Evolutionary conservation across 2,888 invertebrate genomes (phyloP), one percentile per base, ranked within the genome.

Genomic region (Drymonia ruficornis): DNA sequence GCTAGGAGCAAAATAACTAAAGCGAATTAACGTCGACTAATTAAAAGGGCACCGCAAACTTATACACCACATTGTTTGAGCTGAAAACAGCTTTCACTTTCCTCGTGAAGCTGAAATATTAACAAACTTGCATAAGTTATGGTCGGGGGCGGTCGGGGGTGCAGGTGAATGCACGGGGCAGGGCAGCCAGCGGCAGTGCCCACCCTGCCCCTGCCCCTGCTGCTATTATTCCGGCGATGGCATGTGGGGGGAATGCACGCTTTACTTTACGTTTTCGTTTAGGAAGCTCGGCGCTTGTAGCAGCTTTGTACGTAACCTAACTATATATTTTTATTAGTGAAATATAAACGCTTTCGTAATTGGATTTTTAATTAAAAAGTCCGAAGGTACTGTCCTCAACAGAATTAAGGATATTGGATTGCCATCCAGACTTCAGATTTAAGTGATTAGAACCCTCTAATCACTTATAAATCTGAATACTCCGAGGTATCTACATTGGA

Each of bases 41-140:
- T 36, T 36, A 36, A 36, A 63, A 65, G 63, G 15, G 23, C 13
- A 63, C 58, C 55, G 58, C 70, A 65, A 49, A 65, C 57, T 63
- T 56, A 63, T 58, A 58, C 64, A 51, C 34, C 18, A 16, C 43
- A 52, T 59, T 67, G 67, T 71, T 71, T 56, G 58, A 57, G 65
- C 66, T 55, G 61, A 66, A 78, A 76, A 72, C 74, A 67, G 87
- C 89, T 89, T 84, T 90, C 84, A 87, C 89, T 89, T 89, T 89
- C 84, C 78, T 80, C 74, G 79, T 70, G 69, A 59, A 44, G 65
- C 73, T 89, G 81, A 88, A 90, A 89, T 89, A 88, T 90, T 89
- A 88, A 88, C 86, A 80, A 86, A 83, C 84, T 87, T 90, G 87
- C 90, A 90, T 89, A 88, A 89, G 83, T 84, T 83, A 84, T 77